phyloP scores from a whole-genome alignment of 2,888 invertebrate species.

The Dascillus cervinus region DNA sequence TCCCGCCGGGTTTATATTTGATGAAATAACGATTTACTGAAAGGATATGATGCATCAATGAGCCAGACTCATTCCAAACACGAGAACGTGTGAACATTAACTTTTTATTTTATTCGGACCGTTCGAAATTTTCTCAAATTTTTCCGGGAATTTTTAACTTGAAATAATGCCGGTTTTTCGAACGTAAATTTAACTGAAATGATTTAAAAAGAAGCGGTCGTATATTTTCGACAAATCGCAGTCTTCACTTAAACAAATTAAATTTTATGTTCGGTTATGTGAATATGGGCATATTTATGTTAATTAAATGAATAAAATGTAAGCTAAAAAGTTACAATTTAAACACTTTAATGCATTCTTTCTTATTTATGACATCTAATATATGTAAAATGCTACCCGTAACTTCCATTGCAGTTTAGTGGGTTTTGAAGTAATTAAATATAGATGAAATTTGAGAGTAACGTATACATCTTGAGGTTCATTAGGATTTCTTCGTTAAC shows the following conservation, averaged over 20 bases:
- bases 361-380: conserved; percentile 39
- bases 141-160: no score
- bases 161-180: no score
- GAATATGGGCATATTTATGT: conserved; percentile 40
- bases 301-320: conserved; percentile 42
- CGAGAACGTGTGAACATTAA: background rate
- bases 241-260: conserved; percentile 37
- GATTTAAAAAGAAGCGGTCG: no score
- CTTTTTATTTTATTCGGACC: no score
- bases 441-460: no score
- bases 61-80: background rate
- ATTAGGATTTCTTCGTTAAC: no score
- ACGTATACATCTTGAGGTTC: no score
- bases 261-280: conserved; percentile 35
- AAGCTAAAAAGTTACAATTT: conserved; percentile 39
- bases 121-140: no score
- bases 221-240: conserved; percentile 32
- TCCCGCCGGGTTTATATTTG: background rate
- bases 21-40: background rate
- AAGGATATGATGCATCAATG: conserved; percentile 1
- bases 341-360: conserved; percentile 33
- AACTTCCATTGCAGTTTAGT: conserved; percentile 20
- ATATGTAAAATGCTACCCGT: conserved; percentile 37
- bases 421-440: conserved; percentile 10
- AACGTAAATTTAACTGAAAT: no score